Conservation (phyloP, 2,113 vertebrate species). For the Junco hyemalis region DNA sequence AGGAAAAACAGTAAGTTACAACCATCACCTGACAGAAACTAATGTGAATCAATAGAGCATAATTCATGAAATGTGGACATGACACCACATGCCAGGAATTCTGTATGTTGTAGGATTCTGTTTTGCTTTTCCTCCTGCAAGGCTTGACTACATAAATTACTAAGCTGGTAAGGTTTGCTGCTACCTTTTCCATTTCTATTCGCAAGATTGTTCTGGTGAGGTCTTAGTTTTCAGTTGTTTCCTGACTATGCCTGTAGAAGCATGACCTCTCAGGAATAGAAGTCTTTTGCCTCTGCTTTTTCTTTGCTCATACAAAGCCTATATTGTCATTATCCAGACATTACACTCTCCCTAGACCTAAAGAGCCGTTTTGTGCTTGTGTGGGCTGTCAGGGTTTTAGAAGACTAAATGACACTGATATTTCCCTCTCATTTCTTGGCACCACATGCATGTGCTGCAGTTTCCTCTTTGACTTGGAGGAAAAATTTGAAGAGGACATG, state of each 20-base stretch:
- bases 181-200: neutral
- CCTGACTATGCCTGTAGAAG: neutral
- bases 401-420: neutral
- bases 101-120: neutral
- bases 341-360: neutral
- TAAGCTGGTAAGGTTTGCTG: neutral
- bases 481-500: slow-evolving; percentile 87
- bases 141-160: neutral
- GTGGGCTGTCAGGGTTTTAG: neutral
- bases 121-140: neutral
- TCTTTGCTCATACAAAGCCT: neutral
- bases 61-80: slow-evolving; percentile 17
- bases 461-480: slow-evolving; percentile 91
- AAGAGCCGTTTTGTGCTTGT: neutral
- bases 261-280: neutral
- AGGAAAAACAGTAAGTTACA: neutral
- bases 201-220: neutral
- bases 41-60: neutral
- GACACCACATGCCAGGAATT: slow-evolving; percentile 20
- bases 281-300: neutral
- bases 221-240: neutral
- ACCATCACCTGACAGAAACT: neutral
- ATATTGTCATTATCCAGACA: neutral
- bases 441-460: slow-evolving; percentile 50
- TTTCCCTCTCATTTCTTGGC: neutral